A percentile compares a stretch with the other conserved stretches of the same genome.
These are phyloP conservation scores for Chorisops tibialis DNA, from an alignment of 2,888 invertebrate genomes.

Conservation along the genomic window DNA sequence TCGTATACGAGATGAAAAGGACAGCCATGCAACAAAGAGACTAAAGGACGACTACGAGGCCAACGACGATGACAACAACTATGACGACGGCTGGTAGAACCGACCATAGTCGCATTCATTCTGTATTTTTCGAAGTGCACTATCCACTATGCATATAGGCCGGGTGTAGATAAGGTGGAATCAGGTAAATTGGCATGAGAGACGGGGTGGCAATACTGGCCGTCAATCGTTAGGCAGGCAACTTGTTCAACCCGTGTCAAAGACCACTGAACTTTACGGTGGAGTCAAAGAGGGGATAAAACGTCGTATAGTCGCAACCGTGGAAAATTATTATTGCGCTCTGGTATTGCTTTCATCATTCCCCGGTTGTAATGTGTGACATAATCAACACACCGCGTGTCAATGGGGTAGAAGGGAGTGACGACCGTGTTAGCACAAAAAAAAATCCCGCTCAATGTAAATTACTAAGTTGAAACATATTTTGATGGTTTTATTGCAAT, in stretches of 20 bases:
- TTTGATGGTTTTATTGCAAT: no score
- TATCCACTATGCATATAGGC: no score
- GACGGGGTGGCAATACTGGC: background rate
- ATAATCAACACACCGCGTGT: slow-evolving; percentile 10
- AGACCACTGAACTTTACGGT: slow-evolving; percentile 25
- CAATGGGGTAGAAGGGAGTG: no score
- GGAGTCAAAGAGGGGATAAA: background rate
- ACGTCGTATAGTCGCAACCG: slow-evolving; percentile 12
- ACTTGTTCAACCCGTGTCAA: slow-evolving; percentile 16
- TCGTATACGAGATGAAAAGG: background rate
- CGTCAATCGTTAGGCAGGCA: background rate
- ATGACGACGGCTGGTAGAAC: no score
- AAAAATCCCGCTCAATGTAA: no score
- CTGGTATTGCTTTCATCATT: slow-evolving; percentile 1
- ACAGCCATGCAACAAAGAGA: background rate
- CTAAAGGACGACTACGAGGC: no score
- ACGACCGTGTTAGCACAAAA: no score
- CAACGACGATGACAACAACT: no score
- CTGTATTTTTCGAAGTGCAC: no score
- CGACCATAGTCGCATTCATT: no score
- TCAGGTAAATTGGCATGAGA: slow-evolving; percentile 11
- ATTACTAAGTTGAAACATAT: no score
- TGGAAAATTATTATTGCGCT: slow-evolving; percentile 9
- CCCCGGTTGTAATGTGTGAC: slow-evolving; percentile 7
- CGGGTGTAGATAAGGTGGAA: no score